Percentiles rank a stretch among this genome's conserved stretches.
Conservation (phyloP, 2,797 vertebrate species). For the Urocyon cinereoargenteus region DNA sequence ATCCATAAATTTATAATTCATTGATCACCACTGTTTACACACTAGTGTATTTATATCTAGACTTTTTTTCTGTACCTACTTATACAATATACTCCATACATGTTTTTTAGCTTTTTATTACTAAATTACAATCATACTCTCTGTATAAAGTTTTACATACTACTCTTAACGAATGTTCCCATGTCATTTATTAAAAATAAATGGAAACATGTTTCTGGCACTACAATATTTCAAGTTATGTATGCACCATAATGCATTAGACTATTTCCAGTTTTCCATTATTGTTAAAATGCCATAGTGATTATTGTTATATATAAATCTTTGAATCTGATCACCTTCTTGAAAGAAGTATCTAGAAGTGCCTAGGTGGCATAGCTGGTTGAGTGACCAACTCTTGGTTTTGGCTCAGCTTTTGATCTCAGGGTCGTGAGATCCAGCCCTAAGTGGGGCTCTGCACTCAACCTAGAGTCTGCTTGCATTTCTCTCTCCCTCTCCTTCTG, state of each 20-base stretch:
- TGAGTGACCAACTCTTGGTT: neutral
- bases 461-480: neutral
- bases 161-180: neutral
- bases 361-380: neutral
- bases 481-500: neutral
- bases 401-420: neutral
- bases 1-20: neutral
- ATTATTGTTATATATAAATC: constrained; percentile 21
- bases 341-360: neutral
- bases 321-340: constrained; percentile 24
- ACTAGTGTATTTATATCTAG: neutral
- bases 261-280: constrained; percentile 28
- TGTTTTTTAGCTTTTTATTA: neutral
- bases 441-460: neutral
- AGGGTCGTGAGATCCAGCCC: neutral
- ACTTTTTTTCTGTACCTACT: neutral
- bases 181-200: constrained; percentile 24
- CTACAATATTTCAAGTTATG: neutral
- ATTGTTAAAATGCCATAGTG: constrained; percentile 26
- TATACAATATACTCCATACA: neutral
- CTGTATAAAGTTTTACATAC: neutral
- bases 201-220: neutral
- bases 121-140: constrained; percentile 11
- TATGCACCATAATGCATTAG: neutral
- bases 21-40: neutral